These are phyloP conservation scores for Mythimna impura DNA, from an alignment of 2,888 invertebrate species.

Conservation along the genomic window DNA sequence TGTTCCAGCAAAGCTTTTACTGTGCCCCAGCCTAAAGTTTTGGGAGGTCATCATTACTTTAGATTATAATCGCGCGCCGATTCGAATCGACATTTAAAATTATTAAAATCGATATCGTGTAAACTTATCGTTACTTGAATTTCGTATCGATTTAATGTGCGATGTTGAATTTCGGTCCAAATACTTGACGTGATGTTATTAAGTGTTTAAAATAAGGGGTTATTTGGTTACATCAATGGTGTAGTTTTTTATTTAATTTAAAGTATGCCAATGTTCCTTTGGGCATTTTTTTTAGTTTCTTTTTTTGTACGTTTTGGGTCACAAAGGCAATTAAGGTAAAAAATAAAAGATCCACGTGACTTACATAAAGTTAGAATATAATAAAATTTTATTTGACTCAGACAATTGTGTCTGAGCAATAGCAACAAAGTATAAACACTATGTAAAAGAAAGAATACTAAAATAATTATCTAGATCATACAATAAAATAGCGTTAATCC, in stretches of 20 bases:
- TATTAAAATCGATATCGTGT: conserved; percentile 66
- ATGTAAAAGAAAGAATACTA: too few relatives aligned
- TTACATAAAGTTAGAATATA: too few relatives aligned
- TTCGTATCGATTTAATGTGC: conserved; percentile 56
- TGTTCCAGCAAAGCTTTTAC: conserved; percentile 11
- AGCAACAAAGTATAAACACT: too few relatives aligned
- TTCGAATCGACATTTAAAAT: conserved; percentile 73
- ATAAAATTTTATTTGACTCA: too few relatives aligned
- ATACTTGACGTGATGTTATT: conserved; percentile 50
- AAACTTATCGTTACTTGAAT: conserved; percentile 54
- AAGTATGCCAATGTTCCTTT: conserved; percentile 21
- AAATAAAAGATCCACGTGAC: background rate
- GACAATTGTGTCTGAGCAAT: too few relatives aligned
- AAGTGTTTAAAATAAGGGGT: conserved; percentile 45
- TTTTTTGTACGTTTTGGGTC: background rate
- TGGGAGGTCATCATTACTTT: conserved; percentile 75
- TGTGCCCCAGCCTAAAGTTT: conserved; percentile 49
- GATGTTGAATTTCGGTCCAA: conserved; percentile 50
- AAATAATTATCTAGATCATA: too few relatives aligned
- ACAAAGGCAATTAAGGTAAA: background rate
- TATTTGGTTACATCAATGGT: conserved; percentile 43
- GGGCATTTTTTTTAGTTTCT: background rate
- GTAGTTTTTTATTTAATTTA: conserved; percentile 27
- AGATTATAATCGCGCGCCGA: conserved; percentile 74
- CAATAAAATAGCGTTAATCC: too few relatives aligned